Evolutionary conservation across 2,113 vertebrate genomes (phyloP).

Genomic region (Podilymbus podiceps): DNA sequence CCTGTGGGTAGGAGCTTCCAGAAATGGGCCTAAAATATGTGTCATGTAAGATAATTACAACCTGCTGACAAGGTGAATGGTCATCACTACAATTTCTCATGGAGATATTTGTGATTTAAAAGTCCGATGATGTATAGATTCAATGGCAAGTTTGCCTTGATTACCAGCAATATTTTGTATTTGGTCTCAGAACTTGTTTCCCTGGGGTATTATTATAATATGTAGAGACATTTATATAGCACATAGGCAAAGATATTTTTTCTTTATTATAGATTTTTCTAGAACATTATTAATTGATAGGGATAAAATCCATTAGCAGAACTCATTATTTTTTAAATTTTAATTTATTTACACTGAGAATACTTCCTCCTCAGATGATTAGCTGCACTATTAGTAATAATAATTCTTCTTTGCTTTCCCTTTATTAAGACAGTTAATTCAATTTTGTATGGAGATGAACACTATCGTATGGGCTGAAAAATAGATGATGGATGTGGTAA

Average conservation of each 20-base stretch:
- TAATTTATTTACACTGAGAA: conserved; percentile 57
- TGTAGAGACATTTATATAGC: not conserved
- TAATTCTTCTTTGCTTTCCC: conserved; percentile 40
- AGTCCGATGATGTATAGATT: not conserved
- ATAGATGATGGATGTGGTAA: not conserved
- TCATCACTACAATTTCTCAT: not conserved
- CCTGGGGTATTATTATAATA: not conserved
- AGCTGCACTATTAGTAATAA: conserved; percentile 21
- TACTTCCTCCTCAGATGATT: conserved; percentile 45
- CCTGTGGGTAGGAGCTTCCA: not conserved
- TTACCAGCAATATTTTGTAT: not conserved
- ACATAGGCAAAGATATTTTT: not conserved
- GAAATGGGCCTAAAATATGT: not conserved
- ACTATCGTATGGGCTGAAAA: not conserved
- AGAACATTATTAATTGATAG: not conserved
- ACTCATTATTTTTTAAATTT: conserved; percentile 43
- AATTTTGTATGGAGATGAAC: not conserved
- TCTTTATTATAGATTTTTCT: not conserved
- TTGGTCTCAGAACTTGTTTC: not conserved
- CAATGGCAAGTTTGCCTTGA: not conserved
- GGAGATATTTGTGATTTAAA: not conserved
- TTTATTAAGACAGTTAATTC: conserved; percentile 48
- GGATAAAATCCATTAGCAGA: conserved; percentile 42
- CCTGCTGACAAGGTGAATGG: not conserved
- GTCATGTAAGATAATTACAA: not conserved